Percentiles rank a stretch among this genome's conserved stretches.
Conservation (phyloP, 2,113 vertebrate genomes). For the Myiozetetes cayanensis region DNA sequence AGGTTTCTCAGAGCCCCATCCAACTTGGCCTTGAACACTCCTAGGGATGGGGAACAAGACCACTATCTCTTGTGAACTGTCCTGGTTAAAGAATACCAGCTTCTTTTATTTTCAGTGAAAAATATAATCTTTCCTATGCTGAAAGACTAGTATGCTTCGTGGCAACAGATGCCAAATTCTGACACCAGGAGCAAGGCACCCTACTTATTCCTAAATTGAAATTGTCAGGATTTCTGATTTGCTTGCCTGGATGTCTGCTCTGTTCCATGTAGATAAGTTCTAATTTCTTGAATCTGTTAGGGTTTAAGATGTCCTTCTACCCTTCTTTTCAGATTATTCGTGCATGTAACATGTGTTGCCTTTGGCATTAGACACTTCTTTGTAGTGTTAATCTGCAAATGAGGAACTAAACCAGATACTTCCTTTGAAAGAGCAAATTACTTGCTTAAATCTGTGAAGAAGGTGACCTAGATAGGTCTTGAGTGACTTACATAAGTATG, state of each 20-base stretch:
- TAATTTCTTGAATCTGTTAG: neutral
- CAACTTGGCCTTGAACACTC: neutral
- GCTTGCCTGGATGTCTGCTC: neutral
- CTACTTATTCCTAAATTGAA: neutral
- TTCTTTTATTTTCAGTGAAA: neutral
- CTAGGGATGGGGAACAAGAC: neutral
- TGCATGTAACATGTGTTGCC: neutral
- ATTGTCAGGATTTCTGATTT: neutral
- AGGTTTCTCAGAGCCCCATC: neutral
- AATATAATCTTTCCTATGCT: neutral
- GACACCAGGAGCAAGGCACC: neutral
- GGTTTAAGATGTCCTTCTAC: neutral
- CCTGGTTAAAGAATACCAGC: neutral
- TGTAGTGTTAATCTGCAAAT: neutral
- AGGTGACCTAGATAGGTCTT: neutral
- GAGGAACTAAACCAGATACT: neutral
- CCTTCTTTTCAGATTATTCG: neutral
- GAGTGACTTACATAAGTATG: neutral
- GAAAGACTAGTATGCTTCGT: neutral
- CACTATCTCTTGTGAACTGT: neutral
- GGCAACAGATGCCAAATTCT: neutral
- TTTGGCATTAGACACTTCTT: neutral
- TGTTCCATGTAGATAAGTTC: neutral
- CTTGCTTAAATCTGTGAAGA: neutral
- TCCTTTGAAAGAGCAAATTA: slow-evolving; percentile 24